Evolutionary conservation across 2,113 vertebrate species (phyloP).

Genomic region (Rostratula benghalensis): DNA sequence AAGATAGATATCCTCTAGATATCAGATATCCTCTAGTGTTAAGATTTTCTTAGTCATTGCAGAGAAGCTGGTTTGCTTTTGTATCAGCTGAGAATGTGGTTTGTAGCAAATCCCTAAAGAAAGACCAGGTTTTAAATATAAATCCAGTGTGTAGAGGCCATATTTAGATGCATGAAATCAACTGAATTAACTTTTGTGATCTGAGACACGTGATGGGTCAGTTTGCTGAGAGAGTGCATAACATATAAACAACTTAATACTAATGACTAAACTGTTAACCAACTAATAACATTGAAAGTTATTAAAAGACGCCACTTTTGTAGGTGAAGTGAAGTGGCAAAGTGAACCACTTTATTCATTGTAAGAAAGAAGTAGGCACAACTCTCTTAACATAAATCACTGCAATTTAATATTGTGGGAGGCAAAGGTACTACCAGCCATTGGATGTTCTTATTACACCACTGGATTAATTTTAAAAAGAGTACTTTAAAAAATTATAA

Average conservation of each 20-base stretch:
- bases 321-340: not conserved
- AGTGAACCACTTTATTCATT: not conserved
- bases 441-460: not conserved
- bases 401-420: not conserved
- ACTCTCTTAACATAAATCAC: not conserved
- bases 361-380: not conserved
- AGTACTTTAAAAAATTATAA: not conserved
- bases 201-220: not conserved
- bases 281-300: not conserved
- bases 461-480: conserved; percentile 1
- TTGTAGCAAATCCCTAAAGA: not conserved
- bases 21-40: not conserved
- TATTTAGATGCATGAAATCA: not conserved
- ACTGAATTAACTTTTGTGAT: not conserved
- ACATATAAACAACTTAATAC: not conserved
- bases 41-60: not conserved
- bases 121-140: not conserved
- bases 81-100: not conserved
- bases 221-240: not conserved
- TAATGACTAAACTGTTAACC: not conserved
- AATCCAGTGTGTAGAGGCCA: not conserved
- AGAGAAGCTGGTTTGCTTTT: not conserved
- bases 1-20: too few species aligned
- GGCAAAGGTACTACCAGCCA: not conserved
- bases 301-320: not conserved